Evolutionary conservation across 2,113 vertebrate species (phyloP), one percentile per base, ranked within the genome.

Genomic region (Gadus macrocephalus): DNA sequence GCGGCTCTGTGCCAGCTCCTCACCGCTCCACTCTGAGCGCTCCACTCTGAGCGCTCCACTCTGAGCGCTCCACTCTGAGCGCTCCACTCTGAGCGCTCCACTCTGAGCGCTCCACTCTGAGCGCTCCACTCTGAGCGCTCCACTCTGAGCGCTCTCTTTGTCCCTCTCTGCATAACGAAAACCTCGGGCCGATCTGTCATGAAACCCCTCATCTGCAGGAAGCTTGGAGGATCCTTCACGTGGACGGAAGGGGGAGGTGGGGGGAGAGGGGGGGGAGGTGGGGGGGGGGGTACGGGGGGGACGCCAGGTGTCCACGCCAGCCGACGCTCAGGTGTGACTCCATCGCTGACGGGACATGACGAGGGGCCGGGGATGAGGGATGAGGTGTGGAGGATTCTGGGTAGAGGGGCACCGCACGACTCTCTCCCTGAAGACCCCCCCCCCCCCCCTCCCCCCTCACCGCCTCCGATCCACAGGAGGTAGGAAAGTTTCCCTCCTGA

Each of bases 221-320:
- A 96, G 94, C 95, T 95, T 94, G 93, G 94, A 95, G 95, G 94
- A 99, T 98, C 97, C 98, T 99, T 99, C 97, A 98, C 98, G 96
- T 96, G 95, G 96, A 98, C 97, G 97, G 95, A 93, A 93, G 93
- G 95, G 96, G 94, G 95, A 93, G 94, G 95, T 1, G 42, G 42
- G 12, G 7, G 42, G 42, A 9, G 12, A 9, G 42, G 20, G 95
- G 3, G 42, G 11, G 42, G 42, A n/a, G n/a, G n/a, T n/a, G 2
- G 42, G 42, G 2, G 9, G 42, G 42, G 42, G 12, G 42, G 42
- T 25, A 25, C 25, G 12, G 42, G 42, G 42, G 42, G 42, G 11
- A 9, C 9, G 96, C 96, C 97, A 99, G 97, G 97, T 99, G 97
- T 98, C 97, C 96, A 96, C 95, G 96, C 93, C 97, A 97, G 93